Percentiles rank a stretch among this genome's conserved stretches.
Conservation (phyloP, 2,797 vertebrate genomes). For the Microhierax caerulescens region DNA sequence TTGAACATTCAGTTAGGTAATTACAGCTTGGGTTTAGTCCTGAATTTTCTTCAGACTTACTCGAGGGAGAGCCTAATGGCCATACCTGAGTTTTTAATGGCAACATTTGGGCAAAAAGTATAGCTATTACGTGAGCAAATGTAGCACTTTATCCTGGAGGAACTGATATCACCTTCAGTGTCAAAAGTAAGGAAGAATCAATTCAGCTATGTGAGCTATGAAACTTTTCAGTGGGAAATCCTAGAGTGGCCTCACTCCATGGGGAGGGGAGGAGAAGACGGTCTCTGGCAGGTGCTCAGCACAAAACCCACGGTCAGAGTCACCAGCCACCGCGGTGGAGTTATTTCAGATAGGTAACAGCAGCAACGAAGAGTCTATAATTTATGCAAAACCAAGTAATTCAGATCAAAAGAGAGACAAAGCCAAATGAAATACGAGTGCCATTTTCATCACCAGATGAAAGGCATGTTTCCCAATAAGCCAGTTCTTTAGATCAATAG, state of each 20-base stretch:
- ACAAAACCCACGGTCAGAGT: background rate
- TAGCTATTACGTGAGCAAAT: slow-evolving; percentile 67
- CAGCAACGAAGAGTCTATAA: background rate
- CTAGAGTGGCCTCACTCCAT: background rate
- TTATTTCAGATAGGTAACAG: background rate
- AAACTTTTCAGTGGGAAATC: slow-evolving; percentile 4
- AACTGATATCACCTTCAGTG: slow-evolving; percentile 47
- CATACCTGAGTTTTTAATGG: slow-evolving; percentile 66
- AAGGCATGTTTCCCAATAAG: background rate
- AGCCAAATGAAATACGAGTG: background rate
- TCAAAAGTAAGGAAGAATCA: slow-evolving; percentile 59
- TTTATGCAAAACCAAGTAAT: background rate
- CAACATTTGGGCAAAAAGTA: slow-evolving; percentile 67
- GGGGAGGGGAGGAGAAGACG: background rate
- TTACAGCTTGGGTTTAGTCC: slow-evolving; percentile 59
- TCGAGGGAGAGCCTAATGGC: slow-evolving; percentile 62
- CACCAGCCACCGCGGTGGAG: background rate
- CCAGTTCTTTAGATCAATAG: background rate
- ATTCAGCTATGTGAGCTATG: slow-evolving; percentile 12
- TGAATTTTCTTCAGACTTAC: slow-evolving; percentile 62
- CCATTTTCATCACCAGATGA: background rate
- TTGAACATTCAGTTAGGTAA: slow-evolving; percentile 61
- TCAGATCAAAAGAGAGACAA: background rate
- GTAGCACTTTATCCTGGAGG: slow-evolving; percentile 59
- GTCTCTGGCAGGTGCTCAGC: background rate